Conservation (phyloP, 2,888 invertebrate genomes). For the Drosophila bunnanda region DNA sequence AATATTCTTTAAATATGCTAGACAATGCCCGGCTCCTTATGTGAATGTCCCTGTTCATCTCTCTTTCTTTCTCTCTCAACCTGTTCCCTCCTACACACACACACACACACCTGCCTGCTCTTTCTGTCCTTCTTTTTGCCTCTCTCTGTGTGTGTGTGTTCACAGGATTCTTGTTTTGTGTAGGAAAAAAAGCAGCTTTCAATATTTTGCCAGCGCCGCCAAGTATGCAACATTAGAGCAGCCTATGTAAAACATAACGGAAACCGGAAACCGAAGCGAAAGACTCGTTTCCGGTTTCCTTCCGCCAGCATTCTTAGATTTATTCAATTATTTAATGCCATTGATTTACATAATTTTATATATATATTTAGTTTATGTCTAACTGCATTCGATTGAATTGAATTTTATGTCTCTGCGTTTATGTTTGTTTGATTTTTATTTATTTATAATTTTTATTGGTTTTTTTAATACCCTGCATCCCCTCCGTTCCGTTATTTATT, state of each 20-base stretch:
- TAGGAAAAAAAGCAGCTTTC: slow-evolving; percentile 49
- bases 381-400: slow-evolving; percentile 74
- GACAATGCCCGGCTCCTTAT: slow-evolving; percentile 37
- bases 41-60: slow-evolving; percentile 38
- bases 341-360: slow-evolving; percentile 46
- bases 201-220: slow-evolving; percentile 29
- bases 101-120: slow-evolving; percentile 33
- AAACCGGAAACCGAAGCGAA: slow-evolving; percentile 11
- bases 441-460: slow-evolving; percentile 26
- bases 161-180: slow-evolving; percentile 62
- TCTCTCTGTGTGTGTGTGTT: slow-evolving; percentile 25
- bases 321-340: slow-evolving; percentile 28
- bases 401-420: slow-evolving; percentile 69
- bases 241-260: slow-evolving; percentile 16
- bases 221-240: slow-evolving; percentile 37
- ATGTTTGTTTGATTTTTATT: slow-evolving; percentile 31
- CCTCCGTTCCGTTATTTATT: slow-evolving; percentile 7
- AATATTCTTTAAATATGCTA: slow-evolving; percentile 57
- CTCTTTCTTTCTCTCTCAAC: slow-evolving; percentile 3
- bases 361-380: slow-evolving; percentile 60
- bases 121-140: neutral
- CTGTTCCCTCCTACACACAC: slow-evolving; percentile 4
- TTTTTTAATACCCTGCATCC: slow-evolving; percentile 39
- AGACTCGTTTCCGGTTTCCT: slow-evolving; percentile 44
- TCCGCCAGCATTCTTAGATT: slow-evolving; percentile 46